A percentile compares a stretch with the other conserved stretches of the same genome.
phyloP scores from a whole-genome alignment of 2,797 vertebrate species.

The Okamejei kenojei region DNA sequence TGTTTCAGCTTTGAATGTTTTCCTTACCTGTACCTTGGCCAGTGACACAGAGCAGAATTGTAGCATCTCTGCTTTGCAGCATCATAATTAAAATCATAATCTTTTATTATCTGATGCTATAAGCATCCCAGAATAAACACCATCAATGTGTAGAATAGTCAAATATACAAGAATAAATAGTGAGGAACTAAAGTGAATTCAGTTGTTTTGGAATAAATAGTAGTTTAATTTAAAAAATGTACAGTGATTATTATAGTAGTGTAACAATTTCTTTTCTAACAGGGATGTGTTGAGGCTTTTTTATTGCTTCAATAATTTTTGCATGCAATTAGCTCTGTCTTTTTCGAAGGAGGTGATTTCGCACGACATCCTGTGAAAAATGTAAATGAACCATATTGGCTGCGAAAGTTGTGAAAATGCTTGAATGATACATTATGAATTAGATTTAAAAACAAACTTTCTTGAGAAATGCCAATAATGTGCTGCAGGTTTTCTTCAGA shows the following conservation, averaged over 20 bases:
- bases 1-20: background rate
- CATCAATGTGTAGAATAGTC: background rate
- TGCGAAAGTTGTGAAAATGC: conserved; percentile 31
- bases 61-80: too few relatives aligned
- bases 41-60: background rate
- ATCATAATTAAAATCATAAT: background rate
- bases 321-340: conserved; percentile 50
- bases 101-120: background rate
- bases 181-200: background rate
- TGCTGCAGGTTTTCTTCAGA: background rate
- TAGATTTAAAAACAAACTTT: background rate
- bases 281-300: conserved; percentile 49
- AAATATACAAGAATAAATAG: background rate
- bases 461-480: background rate
- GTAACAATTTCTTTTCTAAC: conserved; percentile 52
- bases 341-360: conserved; percentile 50
- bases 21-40: background rate
- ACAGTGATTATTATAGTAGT: conserved; percentile 44
- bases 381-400: conserved; percentile 48
- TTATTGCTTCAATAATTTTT: conserved; percentile 53
- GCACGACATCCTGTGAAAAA: conserved; percentile 46
- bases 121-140: background rate
- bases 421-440: background rate
- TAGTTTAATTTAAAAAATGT: conserved; percentile 49
- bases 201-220: conserved; percentile 43